These are phyloP conservation scores for Apodemia mormo DNA, from an alignment of 2,888 invertebrate species.

Conservation along the genomic window DNA sequence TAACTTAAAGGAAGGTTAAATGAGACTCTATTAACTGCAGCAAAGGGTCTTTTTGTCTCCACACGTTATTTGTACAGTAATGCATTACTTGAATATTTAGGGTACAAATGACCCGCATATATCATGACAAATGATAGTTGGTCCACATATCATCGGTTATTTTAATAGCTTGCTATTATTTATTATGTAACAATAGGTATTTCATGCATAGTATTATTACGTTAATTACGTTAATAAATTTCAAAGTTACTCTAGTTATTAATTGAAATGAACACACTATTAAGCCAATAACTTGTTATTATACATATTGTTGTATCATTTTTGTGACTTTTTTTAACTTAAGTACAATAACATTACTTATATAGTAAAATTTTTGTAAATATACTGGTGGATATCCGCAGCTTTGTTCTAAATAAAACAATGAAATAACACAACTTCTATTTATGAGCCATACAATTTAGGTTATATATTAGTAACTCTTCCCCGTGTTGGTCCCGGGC, in stretches of 20 bases:
- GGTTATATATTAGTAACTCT: too few species aligned
- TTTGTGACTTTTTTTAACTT: neutral
- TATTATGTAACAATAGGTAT: slow-evolving; percentile 9
- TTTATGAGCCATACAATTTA: too few species aligned
- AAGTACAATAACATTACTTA: too few species aligned
- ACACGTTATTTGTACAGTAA: neutral
- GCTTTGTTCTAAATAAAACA: too few species aligned
- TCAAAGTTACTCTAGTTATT: neutral
- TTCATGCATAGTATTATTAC: neutral
- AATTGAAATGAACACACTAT: neutral
- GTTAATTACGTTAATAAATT: slow-evolving; percentile 7
- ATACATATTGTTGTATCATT: neutral
- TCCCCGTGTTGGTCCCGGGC: too few species aligned
- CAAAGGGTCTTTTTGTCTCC: slow-evolving; percentile 51
- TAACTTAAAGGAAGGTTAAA: slow-evolving; percentile 36
- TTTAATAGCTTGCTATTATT: slow-evolving; percentile 14
- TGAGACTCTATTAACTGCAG: slow-evolving; percentile 54
- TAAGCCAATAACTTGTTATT: neutral
- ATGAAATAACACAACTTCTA: too few species aligned
- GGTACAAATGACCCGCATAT: neutral
- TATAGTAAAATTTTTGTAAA: too few species aligned
- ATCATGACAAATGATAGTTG: slow-evolving; percentile 13
- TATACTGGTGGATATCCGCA: too few species aligned
- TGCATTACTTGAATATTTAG: slow-evolving; percentile 8
- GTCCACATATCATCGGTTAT: slow-evolving; percentile 4